A percentile compares a stretch with the other conserved stretches of the same genome.
phyloP scores from a whole-genome alignment of 2,113 vertebrate species.

The Tetraodon nigroviridis region DNA sequence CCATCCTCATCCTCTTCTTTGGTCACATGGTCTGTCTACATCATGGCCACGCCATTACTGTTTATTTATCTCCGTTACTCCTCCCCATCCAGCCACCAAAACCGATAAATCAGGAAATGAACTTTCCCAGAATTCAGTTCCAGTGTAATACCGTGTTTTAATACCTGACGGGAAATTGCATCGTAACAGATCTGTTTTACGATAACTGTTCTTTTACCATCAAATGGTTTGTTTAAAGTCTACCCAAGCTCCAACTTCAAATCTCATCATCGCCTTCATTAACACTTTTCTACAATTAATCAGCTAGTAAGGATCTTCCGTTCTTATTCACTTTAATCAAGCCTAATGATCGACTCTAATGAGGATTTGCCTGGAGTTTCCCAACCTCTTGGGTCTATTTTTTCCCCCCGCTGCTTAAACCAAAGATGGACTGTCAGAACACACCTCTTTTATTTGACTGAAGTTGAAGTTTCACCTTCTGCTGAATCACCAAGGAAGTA shows the following conservation, averaged over 20 bases:
- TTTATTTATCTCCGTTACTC: no score
- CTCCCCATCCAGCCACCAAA: no score
- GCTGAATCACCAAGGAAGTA: no score
- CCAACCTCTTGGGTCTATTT: background rate
- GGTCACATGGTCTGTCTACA: no score
- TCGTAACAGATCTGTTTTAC: background rate
- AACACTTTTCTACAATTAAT: conserved; percentile 3
- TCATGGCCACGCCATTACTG: no score
- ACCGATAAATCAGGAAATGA: no score
- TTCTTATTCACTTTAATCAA: conserved; percentile 15
- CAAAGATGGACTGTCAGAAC: background rate
- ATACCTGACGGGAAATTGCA: conserved; percentile 33
- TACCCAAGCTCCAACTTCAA: background rate
- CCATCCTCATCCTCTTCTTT: no score
- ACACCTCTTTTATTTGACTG: background rate
- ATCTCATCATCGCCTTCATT: conserved; percentile 7
- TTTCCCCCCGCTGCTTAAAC: background rate
- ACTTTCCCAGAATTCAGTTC: no score
- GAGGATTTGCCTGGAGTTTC: conserved; percentile 7
- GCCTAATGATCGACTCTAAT: conserved; percentile 24
- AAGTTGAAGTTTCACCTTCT: background rate
- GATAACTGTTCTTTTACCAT: background rate
- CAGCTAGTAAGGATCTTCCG: conserved; percentile 20
- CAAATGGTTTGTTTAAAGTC: conserved; percentile 4
- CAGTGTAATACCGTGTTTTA: background rate